phyloP scores from a whole-genome alignment of 2,113 vertebrate genomes.

The Herpetotheres cachinnans region DNA sequence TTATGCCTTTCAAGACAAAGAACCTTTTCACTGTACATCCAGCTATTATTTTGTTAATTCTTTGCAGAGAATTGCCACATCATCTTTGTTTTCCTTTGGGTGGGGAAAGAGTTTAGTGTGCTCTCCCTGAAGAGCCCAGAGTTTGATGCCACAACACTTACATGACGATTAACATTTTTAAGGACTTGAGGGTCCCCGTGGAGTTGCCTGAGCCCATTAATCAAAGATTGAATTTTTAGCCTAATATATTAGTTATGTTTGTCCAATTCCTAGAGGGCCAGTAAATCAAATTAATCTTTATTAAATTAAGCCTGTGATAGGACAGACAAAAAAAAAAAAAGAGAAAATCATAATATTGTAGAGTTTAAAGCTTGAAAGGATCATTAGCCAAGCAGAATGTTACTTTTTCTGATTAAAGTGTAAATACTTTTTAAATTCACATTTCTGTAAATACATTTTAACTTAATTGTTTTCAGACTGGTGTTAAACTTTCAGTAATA shows the following conservation, averaged over 20 bases:
- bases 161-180: not conserved
- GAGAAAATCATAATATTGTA: not conserved
- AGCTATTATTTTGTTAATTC: not conserved
- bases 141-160: not conserved
- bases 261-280: not conserved
- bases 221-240: not conserved
- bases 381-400: not conserved
- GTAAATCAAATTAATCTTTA: conserved; percentile 2
- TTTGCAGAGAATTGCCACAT: not conserved
- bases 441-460: not conserved
- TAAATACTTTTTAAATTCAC: not conserved
- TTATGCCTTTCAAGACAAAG: conserved; percentile 11
- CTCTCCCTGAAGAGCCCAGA: not conserved
- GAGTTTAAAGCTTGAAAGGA: not conserved
- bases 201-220: not conserved
- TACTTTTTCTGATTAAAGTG: not conserved
- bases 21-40: not conserved
- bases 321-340: not conserved
- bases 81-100: not conserved
- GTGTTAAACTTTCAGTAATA: not conserved
- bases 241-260: not conserved
- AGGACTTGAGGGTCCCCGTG: not conserved
- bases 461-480: not conserved
- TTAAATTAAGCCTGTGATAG: not conserved
- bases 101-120: not conserved